Evolutionary conservation across 92 coral and sea anemone species (phyloP).

Genomic region (Porites cylindrica): DNA sequence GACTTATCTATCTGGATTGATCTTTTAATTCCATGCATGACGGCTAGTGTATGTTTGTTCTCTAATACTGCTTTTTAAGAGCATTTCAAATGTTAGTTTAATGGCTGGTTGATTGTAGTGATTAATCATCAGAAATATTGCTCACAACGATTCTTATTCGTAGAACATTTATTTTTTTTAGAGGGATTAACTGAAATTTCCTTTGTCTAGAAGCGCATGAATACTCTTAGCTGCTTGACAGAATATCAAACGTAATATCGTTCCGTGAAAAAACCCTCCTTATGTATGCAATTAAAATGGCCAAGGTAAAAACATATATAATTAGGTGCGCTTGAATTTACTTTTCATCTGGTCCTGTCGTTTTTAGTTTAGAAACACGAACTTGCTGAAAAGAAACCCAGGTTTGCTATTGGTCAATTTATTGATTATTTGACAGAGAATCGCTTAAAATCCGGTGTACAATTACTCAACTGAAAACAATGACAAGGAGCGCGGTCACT

Average conservation of each 20-base stretch:
- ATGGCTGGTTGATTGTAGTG: background rate
- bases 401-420: background rate
- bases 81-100: background rate
- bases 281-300: background rate
- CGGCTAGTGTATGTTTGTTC: background rate
- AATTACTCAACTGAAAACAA: constrained; percentile 1
- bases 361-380: constrained; percentile 2
- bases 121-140: background rate
- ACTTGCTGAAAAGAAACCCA: background rate
- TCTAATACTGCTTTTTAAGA: background rate
- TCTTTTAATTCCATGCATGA: background rate
- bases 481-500: background rate
- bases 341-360: constrained; percentile 6
- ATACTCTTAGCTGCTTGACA: background rate
- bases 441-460: constrained; percentile 23
- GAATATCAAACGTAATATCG: background rate
- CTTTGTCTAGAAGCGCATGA: constrained; percentile 9
- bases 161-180: background rate
- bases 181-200: constrained; percentile 2
- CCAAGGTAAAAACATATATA: background rate
- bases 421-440: constrained; percentile 1
- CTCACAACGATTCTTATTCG: constrained; percentile 9
- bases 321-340: background rate
- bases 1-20: background rate
- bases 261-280: background rate